Evolutionary conservation across 2,113 vertebrate species (phyloP), one percentile per base, ranked within the genome.

Genomic region (Cepphus grylle): DNA sequence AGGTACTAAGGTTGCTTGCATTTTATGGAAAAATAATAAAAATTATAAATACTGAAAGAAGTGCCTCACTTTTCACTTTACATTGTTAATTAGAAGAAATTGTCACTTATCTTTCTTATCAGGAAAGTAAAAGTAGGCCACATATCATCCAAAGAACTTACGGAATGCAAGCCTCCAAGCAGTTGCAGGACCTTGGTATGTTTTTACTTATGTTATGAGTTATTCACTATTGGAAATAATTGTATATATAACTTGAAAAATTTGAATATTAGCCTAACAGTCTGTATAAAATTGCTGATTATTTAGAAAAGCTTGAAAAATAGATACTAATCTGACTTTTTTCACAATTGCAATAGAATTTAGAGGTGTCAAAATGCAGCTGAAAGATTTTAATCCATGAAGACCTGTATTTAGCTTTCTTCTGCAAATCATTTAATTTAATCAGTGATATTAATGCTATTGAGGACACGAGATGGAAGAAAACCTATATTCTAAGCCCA

Each of bases 101-200:
- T 72, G 13, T 72, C 61, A 70, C 16, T 5, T 66, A 14, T 97
- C 93, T 96, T 93, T 94, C 42, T 76, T 97, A 93, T 40, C 95
- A 98, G 98, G 98, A 98, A 96, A 97, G 94, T 90, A 96, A 96
- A 96, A 98, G 98, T 34, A 97, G 98, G 58, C 98, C 98, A 45
- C 98, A 98, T 53, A 77, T 98, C 45, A 98, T 98, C 88, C 98
- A 98, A 97, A 98, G 97, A 97, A 97, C 88, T 59, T 92, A 96
- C 0, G 97, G 97, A 52, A 93, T 95, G 79, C 97, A 97, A 79
- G 90, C 90, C 71, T 97, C 94, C 67, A 94, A 96, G 63, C 96
- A 97, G 43, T 73, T 96, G 86, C 97, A 66, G 79, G 96, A 98
- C 62, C 85, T 87, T 84, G 98, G 98, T 98, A 98, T 61, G 93